phyloP scores from a whole-genome alignment of 1,140 invertebrate genomes.

The Microplitis demolitor region DNA sequence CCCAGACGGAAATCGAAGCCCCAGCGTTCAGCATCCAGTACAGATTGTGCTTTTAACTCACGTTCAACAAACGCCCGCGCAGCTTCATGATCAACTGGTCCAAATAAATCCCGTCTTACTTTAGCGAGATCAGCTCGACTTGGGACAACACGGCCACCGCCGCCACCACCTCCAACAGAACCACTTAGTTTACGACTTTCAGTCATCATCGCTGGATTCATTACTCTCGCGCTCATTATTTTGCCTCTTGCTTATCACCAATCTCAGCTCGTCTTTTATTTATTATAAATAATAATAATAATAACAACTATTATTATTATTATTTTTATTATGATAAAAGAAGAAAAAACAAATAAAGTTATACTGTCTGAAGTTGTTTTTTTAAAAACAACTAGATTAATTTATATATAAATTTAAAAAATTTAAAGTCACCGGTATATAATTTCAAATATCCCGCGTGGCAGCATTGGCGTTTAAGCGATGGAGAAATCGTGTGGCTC shows the following conservation, averaged over 20 bases:
- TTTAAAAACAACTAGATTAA: too few relatives aligned
- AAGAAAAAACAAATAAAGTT: too few relatives aligned
- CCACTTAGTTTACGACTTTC: slow-evolving; percentile 51
- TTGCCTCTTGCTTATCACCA: slow-evolving; percentile 9
- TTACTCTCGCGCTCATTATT: slow-evolving; percentile 61
- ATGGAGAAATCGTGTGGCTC: neutral
- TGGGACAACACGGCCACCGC: slow-evolving; percentile 44
- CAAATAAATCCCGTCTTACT: slow-evolving; percentile 61
- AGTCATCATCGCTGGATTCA: slow-evolving; percentile 61
- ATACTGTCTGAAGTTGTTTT: too few relatives aligned
- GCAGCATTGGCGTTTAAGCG: neutral
- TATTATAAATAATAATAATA: neutral
- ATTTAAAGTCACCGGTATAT: too few relatives aligned
- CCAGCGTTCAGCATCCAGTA: slow-evolving; percentile 57
- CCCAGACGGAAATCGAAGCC: slow-evolving; percentile 61
- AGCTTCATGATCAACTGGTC: slow-evolving; percentile 62
- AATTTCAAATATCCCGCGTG: too few relatives aligned
- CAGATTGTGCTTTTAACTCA: slow-evolving; percentile 55
- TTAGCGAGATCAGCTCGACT: slow-evolving; percentile 51
- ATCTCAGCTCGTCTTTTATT: too few relatives aligned
- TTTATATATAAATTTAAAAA: too few relatives aligned
- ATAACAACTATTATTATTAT: too few relatives aligned
- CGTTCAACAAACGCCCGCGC: slow-evolving; percentile 55
- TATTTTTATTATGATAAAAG: too few relatives aligned
- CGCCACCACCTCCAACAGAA: neutral